Evolutionary conservation across 37 sponge, comb jelly and placozoan species (phyloP).

Genomic region (Oscarella lobularis): DNA sequence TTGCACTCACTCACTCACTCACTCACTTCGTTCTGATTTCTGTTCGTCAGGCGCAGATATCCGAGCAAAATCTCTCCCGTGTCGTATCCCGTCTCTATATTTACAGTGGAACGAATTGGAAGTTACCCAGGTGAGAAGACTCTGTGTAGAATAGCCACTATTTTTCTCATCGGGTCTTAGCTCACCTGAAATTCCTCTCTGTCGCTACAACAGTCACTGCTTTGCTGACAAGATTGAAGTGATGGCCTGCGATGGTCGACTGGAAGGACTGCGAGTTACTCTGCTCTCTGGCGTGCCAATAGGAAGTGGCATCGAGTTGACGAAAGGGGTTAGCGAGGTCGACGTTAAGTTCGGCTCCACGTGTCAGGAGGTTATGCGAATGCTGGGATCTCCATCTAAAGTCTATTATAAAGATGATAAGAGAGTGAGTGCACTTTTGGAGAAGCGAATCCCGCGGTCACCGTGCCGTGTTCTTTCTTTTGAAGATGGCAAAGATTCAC

Average conservation of each 20-base stretch:
- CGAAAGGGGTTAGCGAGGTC: not conserved
- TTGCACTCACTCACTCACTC: not conserved
- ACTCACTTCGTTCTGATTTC: no score
- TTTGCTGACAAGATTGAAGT: not conserved
- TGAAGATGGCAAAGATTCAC: slow-evolving; percentile 92
- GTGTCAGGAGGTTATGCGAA: not conserved
- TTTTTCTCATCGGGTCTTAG: no score
- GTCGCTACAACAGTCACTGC: not conserved
- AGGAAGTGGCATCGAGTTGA: slow-evolving; percentile 3
- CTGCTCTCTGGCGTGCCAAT: not conserved
- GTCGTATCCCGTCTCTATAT: not conserved
- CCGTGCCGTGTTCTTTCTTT: not conserved
- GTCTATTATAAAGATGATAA: slow-evolving; percentile 90
- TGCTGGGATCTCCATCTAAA: slow-evolving; percentile 80
- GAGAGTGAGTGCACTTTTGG: slow-evolving; percentile 33
- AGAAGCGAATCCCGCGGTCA: not conserved
- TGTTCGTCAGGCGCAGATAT: no score
- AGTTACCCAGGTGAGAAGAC: no score
- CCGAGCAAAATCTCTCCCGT: not conserved
- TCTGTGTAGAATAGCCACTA: no score
- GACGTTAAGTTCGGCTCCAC: not conserved
- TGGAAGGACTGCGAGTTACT: not conserved
- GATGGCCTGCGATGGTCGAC: not conserved
- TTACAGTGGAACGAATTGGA: not conserved
- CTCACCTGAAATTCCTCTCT: not conserved